Percentiles rank a stretch among this genome's conserved stretches.
Conservation (phyloP, 2,797 vertebrate species). For the Gambelia wislizenii region DNA sequence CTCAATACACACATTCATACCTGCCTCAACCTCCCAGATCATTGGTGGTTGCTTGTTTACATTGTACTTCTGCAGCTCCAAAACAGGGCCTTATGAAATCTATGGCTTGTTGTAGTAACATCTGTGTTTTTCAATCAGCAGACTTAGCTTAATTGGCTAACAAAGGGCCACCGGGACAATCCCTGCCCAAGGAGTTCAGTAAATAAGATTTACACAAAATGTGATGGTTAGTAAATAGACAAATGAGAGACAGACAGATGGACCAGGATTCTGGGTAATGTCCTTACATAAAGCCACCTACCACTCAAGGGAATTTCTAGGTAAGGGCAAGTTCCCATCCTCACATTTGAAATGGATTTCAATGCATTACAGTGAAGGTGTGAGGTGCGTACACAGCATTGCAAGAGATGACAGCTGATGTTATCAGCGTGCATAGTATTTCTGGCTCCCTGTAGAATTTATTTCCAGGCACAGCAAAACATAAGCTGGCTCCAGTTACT, state of each 20-base stretch:
- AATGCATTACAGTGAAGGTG: neutral
- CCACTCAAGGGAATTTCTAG: neutral
- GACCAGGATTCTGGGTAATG: neutral
- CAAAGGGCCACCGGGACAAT: neutral
- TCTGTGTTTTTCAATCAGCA: constrained; percentile 47
- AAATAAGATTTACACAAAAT: neutral
- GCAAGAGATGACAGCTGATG: neutral
- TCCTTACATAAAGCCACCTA: neutral
- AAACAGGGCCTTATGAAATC: neutral
- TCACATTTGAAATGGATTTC: neutral
- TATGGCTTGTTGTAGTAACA: constrained; percentile 32
- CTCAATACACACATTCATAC: neutral
- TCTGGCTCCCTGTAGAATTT: neutral
- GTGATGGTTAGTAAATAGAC: neutral
- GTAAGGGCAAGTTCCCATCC: neutral
- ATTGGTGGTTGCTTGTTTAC: neutral
- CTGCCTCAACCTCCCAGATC: neutral
- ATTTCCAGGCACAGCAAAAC: neutral
- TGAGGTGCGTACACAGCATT: neutral
- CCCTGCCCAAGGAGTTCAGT: constrained; percentile 7
- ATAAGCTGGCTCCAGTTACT: neutral
- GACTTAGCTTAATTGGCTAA: neutral
- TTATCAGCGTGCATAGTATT: neutral
- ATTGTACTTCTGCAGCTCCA: no score
- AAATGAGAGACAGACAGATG: neutral